A percentile compares a stretch with the other conserved stretches of the same genome.
phyloP scores from a whole-genome alignment of 2,797 vertebrate species.

The Nothura maculosa region DNA sequence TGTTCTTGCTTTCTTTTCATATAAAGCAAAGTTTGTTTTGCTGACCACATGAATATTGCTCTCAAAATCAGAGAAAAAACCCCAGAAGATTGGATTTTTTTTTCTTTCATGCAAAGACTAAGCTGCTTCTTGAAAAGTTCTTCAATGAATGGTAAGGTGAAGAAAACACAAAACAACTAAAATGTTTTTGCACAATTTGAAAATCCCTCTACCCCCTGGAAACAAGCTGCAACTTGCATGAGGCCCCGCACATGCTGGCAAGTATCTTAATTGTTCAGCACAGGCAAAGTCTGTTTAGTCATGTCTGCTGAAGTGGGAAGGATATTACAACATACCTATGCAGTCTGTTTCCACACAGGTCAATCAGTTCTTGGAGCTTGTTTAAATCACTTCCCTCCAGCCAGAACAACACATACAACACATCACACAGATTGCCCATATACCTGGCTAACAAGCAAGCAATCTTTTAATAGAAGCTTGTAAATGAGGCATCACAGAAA shows the following conservation, averaged over 20 bases:
- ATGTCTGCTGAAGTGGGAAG: conserved; percentile 63
- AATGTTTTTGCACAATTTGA: background rate
- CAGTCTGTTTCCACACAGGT: background rate
- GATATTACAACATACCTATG: conserved; percentile 49
- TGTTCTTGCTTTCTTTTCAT: conserved; percentile 27
- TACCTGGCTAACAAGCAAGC: background rate
- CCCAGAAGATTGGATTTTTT: background rate
- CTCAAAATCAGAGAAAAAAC: background rate
- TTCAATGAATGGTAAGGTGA: background rate
- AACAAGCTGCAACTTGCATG: conserved; percentile 56
- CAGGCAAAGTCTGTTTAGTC: conserved; percentile 73
- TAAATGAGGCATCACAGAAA: background rate
- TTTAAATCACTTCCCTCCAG: background rate
- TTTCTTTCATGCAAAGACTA: background rate
- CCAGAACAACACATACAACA: background rate
- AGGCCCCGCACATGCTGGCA: conserved; percentile 32
- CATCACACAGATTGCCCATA: background rate
- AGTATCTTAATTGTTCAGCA: conserved; percentile 50
- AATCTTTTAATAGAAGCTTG: background rate
- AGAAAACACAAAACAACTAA: background rate
- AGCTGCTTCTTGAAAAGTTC: background rate
- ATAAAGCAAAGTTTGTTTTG: conserved; percentile 8
- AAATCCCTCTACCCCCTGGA: background rate
- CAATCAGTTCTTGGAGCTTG: background rate
- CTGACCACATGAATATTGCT: background rate